A percentile compares a stretch with the other conserved stretches of the same genome.
These are phyloP conservation scores for Acipenser oxyrinchus DNA, from an alignment of 2,797 vertebrate genomes.

Conservation along the genomic window DNA sequence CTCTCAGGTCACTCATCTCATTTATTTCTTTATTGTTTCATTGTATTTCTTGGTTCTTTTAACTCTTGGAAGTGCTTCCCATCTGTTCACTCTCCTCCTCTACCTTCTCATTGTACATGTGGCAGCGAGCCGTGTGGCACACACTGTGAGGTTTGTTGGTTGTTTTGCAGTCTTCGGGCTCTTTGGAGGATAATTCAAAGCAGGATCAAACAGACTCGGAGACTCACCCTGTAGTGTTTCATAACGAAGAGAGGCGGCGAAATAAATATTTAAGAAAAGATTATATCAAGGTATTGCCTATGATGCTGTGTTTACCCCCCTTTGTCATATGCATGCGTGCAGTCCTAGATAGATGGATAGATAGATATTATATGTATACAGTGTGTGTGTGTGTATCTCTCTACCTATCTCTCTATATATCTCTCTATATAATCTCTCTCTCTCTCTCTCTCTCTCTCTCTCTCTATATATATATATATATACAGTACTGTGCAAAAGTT, in stretches of 20 bases:
- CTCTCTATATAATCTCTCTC: too few species aligned
- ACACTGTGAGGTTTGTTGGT: neutral
- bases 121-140: neutral
- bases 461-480: too few species aligned
- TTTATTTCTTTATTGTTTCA: constrained; percentile 8
- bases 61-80: too few species aligned
- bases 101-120: too few species aligned
- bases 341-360: too few species aligned
- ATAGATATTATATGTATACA: too few species aligned
- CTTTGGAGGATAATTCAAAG: constrained; percentile 63
- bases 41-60: constrained; percentile 1
- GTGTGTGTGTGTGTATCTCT: too few species aligned
- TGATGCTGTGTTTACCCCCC: constrained; percentile 14
- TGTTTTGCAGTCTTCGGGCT: constrained; percentile 52
- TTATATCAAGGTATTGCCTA: constrained; percentile 78
- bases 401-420: too few species aligned
- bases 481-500: too few species aligned
- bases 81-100: too few species aligned
- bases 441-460: too few species aligned
- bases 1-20: constrained; percentile 29
- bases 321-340: neutral
- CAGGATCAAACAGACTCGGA: constrained; percentile 62
- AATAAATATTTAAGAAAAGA: constrained; percentile 93
- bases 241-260: constrained; percentile 81
- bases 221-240: constrained; percentile 78